Conservation (phyloP, 2,113 vertebrate species). For the Paramormyrops kingsleyae region DNA sequence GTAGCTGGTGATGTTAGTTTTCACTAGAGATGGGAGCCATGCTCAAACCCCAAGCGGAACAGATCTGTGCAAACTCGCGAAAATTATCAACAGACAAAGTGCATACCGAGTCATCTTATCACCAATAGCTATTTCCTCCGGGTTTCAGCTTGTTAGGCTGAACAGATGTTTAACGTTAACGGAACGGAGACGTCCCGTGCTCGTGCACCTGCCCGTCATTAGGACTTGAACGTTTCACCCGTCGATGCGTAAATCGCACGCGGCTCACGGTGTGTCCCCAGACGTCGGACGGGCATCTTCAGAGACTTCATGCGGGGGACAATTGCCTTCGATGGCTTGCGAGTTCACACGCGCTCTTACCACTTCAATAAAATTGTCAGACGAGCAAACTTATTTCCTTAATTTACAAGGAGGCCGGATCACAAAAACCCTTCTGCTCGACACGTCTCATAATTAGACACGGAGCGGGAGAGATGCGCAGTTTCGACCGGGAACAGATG, state of each 20-base stretch:
- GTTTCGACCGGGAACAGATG: background rate
- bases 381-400: background rate
- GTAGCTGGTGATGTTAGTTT: background rate
- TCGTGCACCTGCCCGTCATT: background rate
- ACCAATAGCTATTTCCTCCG: background rate
- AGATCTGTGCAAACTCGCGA: background rate
- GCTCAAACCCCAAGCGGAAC: background rate
- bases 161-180: background rate
- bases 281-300: background rate
- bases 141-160: background rate
- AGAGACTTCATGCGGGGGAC: background rate
- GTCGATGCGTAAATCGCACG: background rate
- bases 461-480: background rate
- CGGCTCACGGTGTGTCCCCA: background rate
- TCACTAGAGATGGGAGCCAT: background rate
- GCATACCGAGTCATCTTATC: background rate
- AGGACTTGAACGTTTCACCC: background rate
- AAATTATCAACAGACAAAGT: background rate
- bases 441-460: background rate
- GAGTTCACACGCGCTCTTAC: background rate
- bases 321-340: background rate
- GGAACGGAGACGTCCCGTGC: background rate
- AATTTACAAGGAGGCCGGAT: background rate
- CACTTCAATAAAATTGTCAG: background rate
- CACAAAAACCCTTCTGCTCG: background rate